Evolutionary conservation across 2,888 invertebrate genomes (phyloP).

Genomic region (Pterobdella sp.): DNA sequence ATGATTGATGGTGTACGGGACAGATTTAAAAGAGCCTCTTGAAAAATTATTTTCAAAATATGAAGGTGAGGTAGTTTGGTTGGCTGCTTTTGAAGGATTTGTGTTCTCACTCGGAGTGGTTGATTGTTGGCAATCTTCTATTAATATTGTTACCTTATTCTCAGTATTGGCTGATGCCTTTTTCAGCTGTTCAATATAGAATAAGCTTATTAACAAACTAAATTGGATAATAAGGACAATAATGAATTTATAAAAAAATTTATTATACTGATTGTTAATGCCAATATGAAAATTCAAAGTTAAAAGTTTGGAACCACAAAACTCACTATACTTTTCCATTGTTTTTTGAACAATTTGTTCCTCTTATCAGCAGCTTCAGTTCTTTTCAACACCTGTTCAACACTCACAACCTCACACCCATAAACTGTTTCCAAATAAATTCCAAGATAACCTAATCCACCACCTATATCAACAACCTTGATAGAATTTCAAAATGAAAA

Average conservation of each 20-base stretch:
- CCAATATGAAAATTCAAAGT: no score
- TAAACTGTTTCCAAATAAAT: constrained; percentile 13
- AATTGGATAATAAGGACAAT: no score
- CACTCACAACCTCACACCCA: constrained; percentile 17
- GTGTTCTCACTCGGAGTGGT: not conserved
- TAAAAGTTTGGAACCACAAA: no score
- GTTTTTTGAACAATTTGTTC: constrained; percentile 19
- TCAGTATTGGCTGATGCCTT: not conserved
- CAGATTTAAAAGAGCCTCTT: not conserved
- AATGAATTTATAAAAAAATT: no score
- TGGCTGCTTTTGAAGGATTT: not conserved
- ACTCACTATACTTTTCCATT: constrained; percentile 11
- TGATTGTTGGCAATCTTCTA: not conserved
- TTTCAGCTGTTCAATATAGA: not conserved
- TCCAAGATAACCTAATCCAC: constrained; percentile 25
- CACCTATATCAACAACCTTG: constrained; percentile 24
- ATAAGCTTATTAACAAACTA: no score
- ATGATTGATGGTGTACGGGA: not conserved
- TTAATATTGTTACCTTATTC: not conserved
- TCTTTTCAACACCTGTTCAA: constrained; percentile 6
- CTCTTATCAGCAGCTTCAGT: constrained; percentile 16
- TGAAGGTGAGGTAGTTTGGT: not conserved
- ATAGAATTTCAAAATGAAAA: not conserved
- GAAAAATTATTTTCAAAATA: not conserved
- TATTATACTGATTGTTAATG: no score